Conservation (phyloP, 2,113 vertebrate species). For the Elachura formosa region DNA sequence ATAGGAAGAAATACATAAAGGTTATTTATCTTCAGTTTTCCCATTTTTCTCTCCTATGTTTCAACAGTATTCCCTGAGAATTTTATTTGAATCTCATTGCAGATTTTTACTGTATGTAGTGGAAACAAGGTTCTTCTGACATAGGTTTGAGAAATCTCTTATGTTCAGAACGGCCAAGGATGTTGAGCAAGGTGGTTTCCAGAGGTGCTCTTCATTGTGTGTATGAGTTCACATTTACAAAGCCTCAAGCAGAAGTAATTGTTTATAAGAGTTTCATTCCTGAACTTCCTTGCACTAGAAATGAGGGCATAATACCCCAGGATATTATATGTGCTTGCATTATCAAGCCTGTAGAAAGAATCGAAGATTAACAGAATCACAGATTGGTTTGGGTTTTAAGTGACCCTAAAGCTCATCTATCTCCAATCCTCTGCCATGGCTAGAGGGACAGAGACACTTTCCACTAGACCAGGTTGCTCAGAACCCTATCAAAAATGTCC, state of each 20-base stretch:
- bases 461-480: not conserved
- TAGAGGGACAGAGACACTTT: not conserved
- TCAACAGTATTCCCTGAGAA: not conserved
- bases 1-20: not conserved
- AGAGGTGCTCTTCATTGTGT: fast-evolving
- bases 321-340: not conserved
- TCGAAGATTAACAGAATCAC: not conserved
- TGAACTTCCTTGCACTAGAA: not conserved
- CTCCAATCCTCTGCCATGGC: not conserved
- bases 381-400: not conserved
- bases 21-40: not conserved
- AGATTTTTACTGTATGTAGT: not conserved
- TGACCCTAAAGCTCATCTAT: not conserved
- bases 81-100: not conserved
- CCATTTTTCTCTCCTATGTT: not conserved
- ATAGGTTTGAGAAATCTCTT: not conserved
- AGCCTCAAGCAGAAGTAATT: not conserved
- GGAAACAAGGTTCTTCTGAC: not conserved
- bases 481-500: not conserved
- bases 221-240: not conserved
- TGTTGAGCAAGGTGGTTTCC: not conserved
- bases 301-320: not conserved
- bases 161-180: not conserved
- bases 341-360: not conserved
- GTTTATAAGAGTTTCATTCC: not conserved